A percentile compares a stretch with the other conserved stretches of the same genome.
These are phyloP conservation scores for Coranthus polyacanthus DNA, from an alignment of 2,797 vertebrate species.

Conservation along the genomic window DNA sequence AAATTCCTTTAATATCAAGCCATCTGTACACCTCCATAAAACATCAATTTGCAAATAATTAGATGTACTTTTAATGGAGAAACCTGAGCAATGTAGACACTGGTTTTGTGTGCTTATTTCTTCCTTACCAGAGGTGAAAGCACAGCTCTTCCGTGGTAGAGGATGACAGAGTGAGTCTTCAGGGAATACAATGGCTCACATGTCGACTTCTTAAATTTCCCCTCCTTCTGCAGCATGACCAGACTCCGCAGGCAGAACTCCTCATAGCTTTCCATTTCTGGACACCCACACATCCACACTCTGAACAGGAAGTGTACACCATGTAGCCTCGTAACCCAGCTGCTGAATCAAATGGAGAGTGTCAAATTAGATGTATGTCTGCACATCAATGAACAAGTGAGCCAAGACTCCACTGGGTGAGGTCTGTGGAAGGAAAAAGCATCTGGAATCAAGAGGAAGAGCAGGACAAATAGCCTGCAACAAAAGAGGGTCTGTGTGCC, in stretches of 20 bases:
- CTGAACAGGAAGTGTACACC: conserved; percentile 61
- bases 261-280: conserved; percentile 94
- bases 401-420: conserved; percentile 33
- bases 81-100: neutral
- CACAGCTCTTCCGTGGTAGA: conserved; percentile 88
- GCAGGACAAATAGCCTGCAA: conserved; percentile 41
- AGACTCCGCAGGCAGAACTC: conserved; percentile 88
- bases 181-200: conserved; percentile 59
- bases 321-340: conserved; percentile 59
- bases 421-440: conserved; percentile 9
- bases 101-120: conserved; percentile 5
- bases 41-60: neutral
- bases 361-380: conserved; percentile 16
- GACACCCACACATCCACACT: conserved; percentile 62
- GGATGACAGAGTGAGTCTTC: conserved; percentile 85
- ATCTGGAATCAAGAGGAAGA: conserved; percentile 46
- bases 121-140: conserved; percentile 91
- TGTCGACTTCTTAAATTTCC: conserved; percentile 50
- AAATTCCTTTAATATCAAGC: too few species aligned
- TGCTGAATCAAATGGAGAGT: conserved; percentile 47
- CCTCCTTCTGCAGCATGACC: conserved; percentile 83
- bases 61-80: neutral
- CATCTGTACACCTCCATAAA: neutral
- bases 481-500: conserved; percentile 65
- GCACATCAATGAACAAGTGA: neutral